These are phyloP conservation scores for Holocentrus rufus DNA, from an alignment of 2,797 vertebrate genomes.

Conservation along the genomic window DNA sequence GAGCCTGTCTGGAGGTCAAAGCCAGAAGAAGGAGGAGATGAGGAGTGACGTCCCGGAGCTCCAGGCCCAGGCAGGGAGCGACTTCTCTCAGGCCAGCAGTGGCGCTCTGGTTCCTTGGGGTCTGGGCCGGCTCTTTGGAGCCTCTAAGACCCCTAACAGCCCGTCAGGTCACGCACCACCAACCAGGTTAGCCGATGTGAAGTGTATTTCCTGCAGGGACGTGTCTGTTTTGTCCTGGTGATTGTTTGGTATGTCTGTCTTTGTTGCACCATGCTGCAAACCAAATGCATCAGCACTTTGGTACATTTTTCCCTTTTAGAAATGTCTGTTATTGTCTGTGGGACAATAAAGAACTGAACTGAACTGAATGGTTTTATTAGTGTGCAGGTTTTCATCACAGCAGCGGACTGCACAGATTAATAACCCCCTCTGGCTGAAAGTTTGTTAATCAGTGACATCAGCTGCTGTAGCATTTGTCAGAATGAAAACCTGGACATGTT, in stretches of 20 bases:
- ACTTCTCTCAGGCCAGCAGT: slow-evolving; percentile 62
- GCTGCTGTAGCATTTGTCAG: not conserved
- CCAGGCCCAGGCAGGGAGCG: slow-evolving; percentile 59
- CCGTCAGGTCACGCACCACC: slow-evolving; percentile 54
- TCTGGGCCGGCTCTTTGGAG: slow-evolving; percentile 79
- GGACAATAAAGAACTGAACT: too few species aligned
- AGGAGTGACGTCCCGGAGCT: slow-evolving; percentile 30
- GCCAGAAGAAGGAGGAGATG: slow-evolving; percentile 55
- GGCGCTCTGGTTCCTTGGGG: slow-evolving; percentile 65
- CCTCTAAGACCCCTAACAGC: slow-evolving; percentile 68
- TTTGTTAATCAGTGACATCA: not conserved
- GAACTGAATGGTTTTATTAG: not conserved
- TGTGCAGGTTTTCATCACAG: not conserved
- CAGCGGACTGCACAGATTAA: not conserved
- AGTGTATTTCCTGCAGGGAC: not conserved
- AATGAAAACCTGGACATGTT: not conserved
- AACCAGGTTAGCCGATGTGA: slow-evolving; percentile 72
- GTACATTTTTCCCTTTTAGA: too few species aligned
- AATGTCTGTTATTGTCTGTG: too few species aligned
- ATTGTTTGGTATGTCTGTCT: too few species aligned
- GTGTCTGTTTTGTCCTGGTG: too few species aligned
- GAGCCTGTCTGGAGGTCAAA: slow-evolving; percentile 54
- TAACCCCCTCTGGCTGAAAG: too few species aligned
- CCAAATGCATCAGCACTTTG: too few species aligned
- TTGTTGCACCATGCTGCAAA: too few species aligned